Evolutionary conservation across 1,140 invertebrate genomes (phyloP).

Genomic region (Saxidomus purpurata): DNA sequence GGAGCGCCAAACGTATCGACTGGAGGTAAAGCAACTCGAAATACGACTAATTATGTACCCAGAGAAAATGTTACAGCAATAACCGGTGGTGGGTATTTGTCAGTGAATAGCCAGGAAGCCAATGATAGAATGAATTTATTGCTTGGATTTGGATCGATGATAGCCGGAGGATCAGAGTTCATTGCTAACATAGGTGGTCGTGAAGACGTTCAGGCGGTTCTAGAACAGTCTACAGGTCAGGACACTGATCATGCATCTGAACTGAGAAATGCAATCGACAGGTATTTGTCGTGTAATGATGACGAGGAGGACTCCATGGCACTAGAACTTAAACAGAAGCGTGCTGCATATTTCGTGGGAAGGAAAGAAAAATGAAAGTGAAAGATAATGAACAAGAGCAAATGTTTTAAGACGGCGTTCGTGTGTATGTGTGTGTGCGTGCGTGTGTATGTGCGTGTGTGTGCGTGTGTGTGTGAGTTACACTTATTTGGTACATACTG

Average conservation of each 20-base stretch:
- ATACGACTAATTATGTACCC: not conserved
- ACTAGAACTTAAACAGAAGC: conserved; percentile 3
- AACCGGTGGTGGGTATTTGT: not conserved
- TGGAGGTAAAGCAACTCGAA: not conserved
- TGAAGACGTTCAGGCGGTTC: not conserved
- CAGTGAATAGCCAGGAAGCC: not conserved
- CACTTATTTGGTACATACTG: too few relatives aligned
- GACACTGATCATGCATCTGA: not conserved
- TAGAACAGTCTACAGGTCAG: conserved; percentile 4
- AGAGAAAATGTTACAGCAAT: not conserved
- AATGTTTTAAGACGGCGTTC: too few relatives aligned
- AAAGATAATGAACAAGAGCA: too few relatives aligned
- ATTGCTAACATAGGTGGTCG: not conserved
- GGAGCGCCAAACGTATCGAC: not conserved
- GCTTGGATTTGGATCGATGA: not conserved
- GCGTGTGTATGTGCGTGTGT: too few relatives aligned
- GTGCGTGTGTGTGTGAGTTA: too few relatives aligned
- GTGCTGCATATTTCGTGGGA: conserved; percentile 12
- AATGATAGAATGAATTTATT: not conserved
- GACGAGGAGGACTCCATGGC: not conserved
- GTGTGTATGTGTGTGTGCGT: too few relatives aligned
- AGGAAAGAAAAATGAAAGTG: not conserved
- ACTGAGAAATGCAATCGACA: not conserved
- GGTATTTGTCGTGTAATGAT: conserved; percentile 21
- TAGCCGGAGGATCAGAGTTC: not conserved